phyloP scores from a whole-genome alignment of 2,888 invertebrate species.

The Labia minor region DNA sequence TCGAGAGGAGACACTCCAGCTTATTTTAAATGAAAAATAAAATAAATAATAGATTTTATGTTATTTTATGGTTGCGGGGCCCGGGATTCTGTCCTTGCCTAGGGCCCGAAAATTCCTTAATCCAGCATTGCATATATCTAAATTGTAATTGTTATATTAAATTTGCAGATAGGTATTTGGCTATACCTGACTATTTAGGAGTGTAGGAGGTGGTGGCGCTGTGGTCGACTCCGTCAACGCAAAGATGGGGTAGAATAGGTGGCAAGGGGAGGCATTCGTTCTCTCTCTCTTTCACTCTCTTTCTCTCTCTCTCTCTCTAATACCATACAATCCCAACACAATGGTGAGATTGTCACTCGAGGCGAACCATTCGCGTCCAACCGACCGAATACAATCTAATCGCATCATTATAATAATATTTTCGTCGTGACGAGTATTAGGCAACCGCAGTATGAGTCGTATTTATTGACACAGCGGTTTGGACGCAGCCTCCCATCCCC shows the following conservation, averaged over 20 bases:
- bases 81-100: too few species aligned
- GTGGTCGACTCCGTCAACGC: background rate
- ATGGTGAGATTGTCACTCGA: conserved; percentile 3
- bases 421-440: conserved; percentile 13
- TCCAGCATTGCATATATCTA: too few species aligned
- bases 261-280: background rate
- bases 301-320: too few species aligned
- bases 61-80: too few species aligned
- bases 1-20: too few species aligned
- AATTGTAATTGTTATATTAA: too few species aligned
- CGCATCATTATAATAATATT: conserved; percentile 13
- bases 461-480: background rate
- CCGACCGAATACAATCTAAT: conserved; percentile 8
- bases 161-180: too few species aligned
- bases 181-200: too few species aligned
- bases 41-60: too few species aligned
- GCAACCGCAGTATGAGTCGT: conserved; percentile 1
- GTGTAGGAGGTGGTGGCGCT: background rate
- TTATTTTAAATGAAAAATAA: too few species aligned
- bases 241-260: background rate
- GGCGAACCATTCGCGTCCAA: background rate
- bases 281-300: too few species aligned
- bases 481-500: background rate
- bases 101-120: too few species aligned
- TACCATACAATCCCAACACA: conserved; percentile 7